Conservation (phyloP, 2,113 vertebrate species). For the Brachionichthys hirsutus region DNA sequence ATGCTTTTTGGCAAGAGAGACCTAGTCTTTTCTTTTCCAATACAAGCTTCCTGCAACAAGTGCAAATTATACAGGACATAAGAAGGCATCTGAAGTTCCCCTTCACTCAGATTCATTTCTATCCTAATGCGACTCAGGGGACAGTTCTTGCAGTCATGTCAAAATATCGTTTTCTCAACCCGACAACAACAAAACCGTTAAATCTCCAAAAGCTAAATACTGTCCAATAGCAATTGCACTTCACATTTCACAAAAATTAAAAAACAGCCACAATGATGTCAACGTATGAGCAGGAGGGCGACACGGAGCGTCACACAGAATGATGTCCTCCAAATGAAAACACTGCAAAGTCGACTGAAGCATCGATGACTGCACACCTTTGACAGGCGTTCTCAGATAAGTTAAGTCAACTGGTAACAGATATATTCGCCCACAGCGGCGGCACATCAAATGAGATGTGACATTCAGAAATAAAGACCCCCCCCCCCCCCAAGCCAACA, state of each 20-base stretch:
- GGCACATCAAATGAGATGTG: conserved; percentile 28
- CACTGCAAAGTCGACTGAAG: conserved; percentile 21
- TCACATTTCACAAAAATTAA: conserved; percentile 71
- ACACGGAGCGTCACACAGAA: conserved; percentile 27
- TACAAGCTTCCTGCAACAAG: conserved; percentile 44
- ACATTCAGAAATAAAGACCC: conserved; percentile 46
- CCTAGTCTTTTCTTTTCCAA: conserved; percentile 38
- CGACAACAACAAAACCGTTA: conserved; percentile 42
- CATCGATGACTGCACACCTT: conserved; percentile 44
- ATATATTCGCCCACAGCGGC: no score
- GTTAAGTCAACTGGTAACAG: conserved; percentile 61
- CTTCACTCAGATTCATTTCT: conserved; percentile 20
- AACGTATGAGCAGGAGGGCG: conserved; percentile 16
- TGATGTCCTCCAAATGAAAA: conserved; percentile 32
- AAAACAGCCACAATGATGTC: conserved; percentile 45
- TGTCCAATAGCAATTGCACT: conserved; percentile 70
- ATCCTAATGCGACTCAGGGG: conserved; percentile 69
- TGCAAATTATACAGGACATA: conserved; percentile 61
- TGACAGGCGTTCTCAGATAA: conserved; percentile 30
- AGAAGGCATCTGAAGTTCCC: conserved; percentile 43
- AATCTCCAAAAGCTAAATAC: conserved; percentile 55
- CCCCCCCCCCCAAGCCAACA: no score
- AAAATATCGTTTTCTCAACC: conserved; percentile 41
- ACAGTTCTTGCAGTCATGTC: conserved; percentile 43
- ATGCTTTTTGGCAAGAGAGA: conserved; percentile 63